Percentiles rank a stretch among this genome's conserved stretches.
Conservation (phyloP, 2,113 vertebrate species). For the Xenopus borealis region DNA sequence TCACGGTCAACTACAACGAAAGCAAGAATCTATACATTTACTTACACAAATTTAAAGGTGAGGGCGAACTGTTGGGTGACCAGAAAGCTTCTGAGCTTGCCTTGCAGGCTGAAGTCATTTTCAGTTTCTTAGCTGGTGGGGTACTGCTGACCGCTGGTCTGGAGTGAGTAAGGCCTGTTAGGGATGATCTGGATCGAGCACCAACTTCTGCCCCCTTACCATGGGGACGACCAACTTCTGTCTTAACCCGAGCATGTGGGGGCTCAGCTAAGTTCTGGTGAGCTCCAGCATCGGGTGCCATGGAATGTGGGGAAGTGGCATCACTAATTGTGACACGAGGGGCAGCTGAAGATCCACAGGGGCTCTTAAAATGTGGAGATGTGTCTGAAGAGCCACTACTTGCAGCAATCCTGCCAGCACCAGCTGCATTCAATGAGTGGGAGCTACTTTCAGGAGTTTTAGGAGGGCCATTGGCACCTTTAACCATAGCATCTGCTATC, state of each 20-base stretch:
- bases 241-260: background rate
- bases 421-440: constrained; percentile 46
- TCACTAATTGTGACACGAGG: constrained; percentile 15
- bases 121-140: constrained; percentile 30
- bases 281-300: background rate
- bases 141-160: constrained; percentile 5
- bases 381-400: constrained; percentile 28
- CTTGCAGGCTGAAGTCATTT: constrained; percentile 18
- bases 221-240: constrained; percentile 3
- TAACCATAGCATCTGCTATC: background rate
- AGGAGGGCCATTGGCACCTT: background rate
- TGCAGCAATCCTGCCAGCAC: constrained; percentile 28
- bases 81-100: constrained; percentile 29
- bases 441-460: constrained; percentile 65
- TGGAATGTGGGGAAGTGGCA: background rate
- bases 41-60: constrained; percentile 62
- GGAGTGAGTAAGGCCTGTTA: constrained; percentile 6
- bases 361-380: constrained; percentile 49
- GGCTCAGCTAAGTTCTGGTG: constrained; percentile 4
- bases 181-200: background rate
- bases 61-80: constrained; percentile 12
- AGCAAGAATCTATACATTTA: background rate
- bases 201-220: constrained; percentile 7
- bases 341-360: constrained; percentile 7
- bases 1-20: too few species aligned